Base-by-base conservation (phyloP, 2,113 vertebrate genomes). In the Paradoxurus hermaphroditus region DNA sequence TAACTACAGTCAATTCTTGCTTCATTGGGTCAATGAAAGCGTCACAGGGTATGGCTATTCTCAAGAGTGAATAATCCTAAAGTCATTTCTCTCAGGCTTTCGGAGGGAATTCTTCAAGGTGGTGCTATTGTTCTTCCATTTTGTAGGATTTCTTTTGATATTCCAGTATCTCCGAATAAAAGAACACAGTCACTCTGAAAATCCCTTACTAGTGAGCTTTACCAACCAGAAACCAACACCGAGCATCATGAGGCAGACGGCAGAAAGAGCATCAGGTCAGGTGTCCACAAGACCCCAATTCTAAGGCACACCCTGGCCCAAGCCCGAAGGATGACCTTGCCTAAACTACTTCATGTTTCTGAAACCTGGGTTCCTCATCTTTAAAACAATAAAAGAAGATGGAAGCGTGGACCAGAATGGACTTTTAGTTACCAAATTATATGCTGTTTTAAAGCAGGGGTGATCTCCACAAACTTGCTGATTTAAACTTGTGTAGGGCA, bases 1-100 rank as follows among this genome's bases (percentile, higher is more conserved):
- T 86, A 93, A 73, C 53, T 31, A 95, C 10, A 36, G 53, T 81
- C 18, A 65, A 23, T 31, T 95, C 63, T 31, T 90, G 53, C 39
- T 97, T 87, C 81, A 46, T 92, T 8, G 3, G 44, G 39, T 75
- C 84, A 84, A 36, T 83, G 41, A 90, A 49, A 51, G 16, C 27
- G 51, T 87, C 56, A 49, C 27, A 79, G 23, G 44, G 39, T 15
- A 27, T 67, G 62, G 70, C 31, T 83, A 14, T 70, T 92, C 79
- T 97, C 41, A 93, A 96, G 9, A 82, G 23, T 78, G 39, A 96
- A 25, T 95, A 93, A 90, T 51, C 34, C 72, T 94, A 75, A 87
- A 97, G 85, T 95, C 44, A 81, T 44, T 87, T 78, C 16, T 82
- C 34, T 73, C 46, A 34, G 36, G 13, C 3, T 86, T 95, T 70